Evolutionary conservation across 2,888 invertebrate species (phyloP), one percentile per base, ranked within the genome.

Genomic region (Drosophila infuscata): DNA sequence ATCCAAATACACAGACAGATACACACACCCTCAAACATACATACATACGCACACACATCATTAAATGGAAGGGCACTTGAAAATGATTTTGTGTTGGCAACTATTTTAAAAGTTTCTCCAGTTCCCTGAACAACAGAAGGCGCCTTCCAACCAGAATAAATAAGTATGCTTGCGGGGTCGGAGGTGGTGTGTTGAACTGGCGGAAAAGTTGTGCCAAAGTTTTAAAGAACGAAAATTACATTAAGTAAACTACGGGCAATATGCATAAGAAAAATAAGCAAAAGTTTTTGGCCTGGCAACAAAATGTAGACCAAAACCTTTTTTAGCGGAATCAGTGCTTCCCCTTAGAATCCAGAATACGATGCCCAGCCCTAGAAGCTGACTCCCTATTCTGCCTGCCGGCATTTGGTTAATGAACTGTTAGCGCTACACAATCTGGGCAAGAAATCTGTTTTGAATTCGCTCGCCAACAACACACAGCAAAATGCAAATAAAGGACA

Each of bases 391-490:
- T 43, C 15, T 20, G 43, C 61, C 65, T 61, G 61, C 74, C 74
- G 89, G 82, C 88, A 86, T 86, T 89, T 89, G 85, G 88, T 82
- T 86, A 86, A 86, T 86, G 85, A 86, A 86, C 85, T 86, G 85
- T 86, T 86, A 85, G 89, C 88, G 78, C 73, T 71, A 82, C 70
- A 74, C 88, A 85, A 89, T 85, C 85, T 89, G 88, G 82, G 81
- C 73, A 76, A 87, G 76, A 89, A 85, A 87, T 83, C 87, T 89
- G 87, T 87, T 87, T 83, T 81, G 82, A 86, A 88, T 88, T 81
- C 73, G 56, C 74, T 74, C 70, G 66, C 66, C 79, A 70, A 63
- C 59, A 79, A 63, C 59, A 79, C 72, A 57, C 30, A 67, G 59
- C 51, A 51, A 77, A 70, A 81, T 79, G 77, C 77, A 81, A 79